Conservation (phyloP, 2,113 vertebrate species). For the Amphiprion percula region DNA sequence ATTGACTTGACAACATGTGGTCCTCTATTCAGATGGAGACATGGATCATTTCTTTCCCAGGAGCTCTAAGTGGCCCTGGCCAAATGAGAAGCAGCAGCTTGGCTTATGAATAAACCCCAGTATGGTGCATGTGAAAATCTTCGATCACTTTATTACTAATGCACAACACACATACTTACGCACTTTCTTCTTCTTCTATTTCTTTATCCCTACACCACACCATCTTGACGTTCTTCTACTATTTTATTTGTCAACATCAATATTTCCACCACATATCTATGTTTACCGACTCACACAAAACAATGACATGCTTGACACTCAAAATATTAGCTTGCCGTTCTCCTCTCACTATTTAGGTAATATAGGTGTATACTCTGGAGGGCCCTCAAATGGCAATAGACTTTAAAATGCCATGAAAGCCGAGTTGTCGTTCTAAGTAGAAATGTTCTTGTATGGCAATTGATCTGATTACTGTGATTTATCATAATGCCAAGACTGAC, state of each 20-base stretch:
- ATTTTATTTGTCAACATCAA: slow-evolving; percentile 14
- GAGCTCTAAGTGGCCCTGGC: slow-evolving; percentile 72
- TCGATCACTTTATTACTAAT: slow-evolving; percentile 47
- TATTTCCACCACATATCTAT: slow-evolving; percentile 9
- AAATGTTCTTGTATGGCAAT: slow-evolving; percentile 52
- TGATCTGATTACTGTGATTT: slow-evolving; percentile 74
- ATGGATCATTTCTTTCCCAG: slow-evolving; percentile 72
- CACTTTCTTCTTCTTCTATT: slow-evolving; percentile 8
- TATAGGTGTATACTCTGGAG: slow-evolving; percentile 52
- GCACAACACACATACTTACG: slow-evolving; percentile 6
- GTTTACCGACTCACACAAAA: slow-evolving; percentile 36
- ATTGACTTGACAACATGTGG: slow-evolving; percentile 78
- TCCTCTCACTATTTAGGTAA: slow-evolving; percentile 28
- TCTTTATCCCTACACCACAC: slow-evolving; percentile 1
- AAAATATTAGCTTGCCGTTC: slow-evolving; percentile 26
- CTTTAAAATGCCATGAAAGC: slow-evolving; percentile 47
- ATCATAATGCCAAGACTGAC: slow-evolving; percentile 73
- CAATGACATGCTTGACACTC: slow-evolving; percentile 28
- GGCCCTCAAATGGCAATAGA: slow-evolving; percentile 42
- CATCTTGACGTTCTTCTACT: slow-evolving; percentile 5
- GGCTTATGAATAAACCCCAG: slow-evolving; percentile 77
- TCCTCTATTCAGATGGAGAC: slow-evolving; percentile 72
- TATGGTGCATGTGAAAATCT: slow-evolving; percentile 61
- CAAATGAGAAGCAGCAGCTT: slow-evolving; percentile 79
- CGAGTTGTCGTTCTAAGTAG: slow-evolving; percentile 40